These are phyloP conservation scores for Delia radicum DNA, from an alignment of 1,140 invertebrate species.

Conservation along the genomic window DNA sequence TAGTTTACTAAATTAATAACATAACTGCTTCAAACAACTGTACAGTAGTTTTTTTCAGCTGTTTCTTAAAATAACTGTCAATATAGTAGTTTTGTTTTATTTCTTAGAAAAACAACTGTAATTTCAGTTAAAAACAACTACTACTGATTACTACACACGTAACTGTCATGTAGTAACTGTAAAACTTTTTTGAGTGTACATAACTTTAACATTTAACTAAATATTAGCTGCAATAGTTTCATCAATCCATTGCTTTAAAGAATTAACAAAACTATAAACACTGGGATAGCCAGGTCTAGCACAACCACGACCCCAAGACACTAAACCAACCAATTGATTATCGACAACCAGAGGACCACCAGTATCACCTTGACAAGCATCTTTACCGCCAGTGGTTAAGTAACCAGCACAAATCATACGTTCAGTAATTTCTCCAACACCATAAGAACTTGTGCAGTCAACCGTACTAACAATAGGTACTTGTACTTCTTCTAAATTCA, in stretches of 20 bases:
- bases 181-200: too few species aligned
- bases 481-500: slow-evolving; percentile 56
- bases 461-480: slow-evolving; percentile 53
- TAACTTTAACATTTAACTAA: too few species aligned
- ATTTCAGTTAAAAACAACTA: too few species aligned
- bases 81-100: too few species aligned
- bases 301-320: slow-evolving; percentile 67
- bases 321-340: slow-evolving; percentile 61
- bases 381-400: slow-evolving; percentile 61
- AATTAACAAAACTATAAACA: slow-evolving; percentile 62
- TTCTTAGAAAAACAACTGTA: too few species aligned
- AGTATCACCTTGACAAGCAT: slow-evolving; percentile 67
- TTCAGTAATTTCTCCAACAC: slow-evolving; percentile 51
- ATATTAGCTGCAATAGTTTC: slow-evolving; percentile 36
- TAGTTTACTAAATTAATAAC: too few species aligned
- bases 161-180: too few species aligned
- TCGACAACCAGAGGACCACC: slow-evolving; percentile 66
- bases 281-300: slow-evolving; percentile 60
- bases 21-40: too few species aligned
- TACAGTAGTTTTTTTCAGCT: too few species aligned
- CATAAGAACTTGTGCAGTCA: slow-evolving; percentile 38
- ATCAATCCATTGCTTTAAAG: slow-evolving; percentile 55
- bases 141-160: too few species aligned
- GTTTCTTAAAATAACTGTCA: too few species aligned
- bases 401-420: slow-evolving; percentile 66